Conservation (phyloP, 2,113 vertebrate genomes). For the Hemichromis elongatus region DNA sequence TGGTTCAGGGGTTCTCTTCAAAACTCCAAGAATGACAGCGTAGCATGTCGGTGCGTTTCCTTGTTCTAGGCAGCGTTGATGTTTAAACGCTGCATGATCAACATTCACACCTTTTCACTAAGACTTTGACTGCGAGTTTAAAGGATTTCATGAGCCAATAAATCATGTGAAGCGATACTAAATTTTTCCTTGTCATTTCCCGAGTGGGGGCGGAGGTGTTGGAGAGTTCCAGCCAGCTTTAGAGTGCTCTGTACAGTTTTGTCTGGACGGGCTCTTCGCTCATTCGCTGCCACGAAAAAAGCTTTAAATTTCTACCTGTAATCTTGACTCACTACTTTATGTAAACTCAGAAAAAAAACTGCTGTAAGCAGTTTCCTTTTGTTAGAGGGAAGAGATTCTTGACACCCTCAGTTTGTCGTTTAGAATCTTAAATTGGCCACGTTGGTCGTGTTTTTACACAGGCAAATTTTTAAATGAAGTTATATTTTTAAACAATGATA, state of each 20-base stretch:
- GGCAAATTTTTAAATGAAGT: too few relatives aligned
- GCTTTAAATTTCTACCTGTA: not conserved
- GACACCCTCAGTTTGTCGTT: not conserved
- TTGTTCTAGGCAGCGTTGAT: not conserved
- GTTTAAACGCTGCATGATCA: not conserved
- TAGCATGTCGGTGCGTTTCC: not conserved
- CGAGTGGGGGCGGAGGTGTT: slow-evolving; percentile 33
- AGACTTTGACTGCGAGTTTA: not conserved
- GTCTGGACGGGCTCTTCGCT: not conserved
- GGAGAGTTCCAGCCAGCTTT: not conserved
- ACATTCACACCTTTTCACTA: not conserved
- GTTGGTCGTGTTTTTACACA: not conserved
- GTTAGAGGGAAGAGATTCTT: accelerated
- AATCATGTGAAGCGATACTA: not conserved
- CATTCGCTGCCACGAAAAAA: not conserved
- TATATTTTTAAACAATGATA: not conserved
- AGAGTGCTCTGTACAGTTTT: not conserved
- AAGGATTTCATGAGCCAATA: not conserved
- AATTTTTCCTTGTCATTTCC: not conserved
- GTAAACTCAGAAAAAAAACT: not conserved
- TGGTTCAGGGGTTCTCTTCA: not conserved
- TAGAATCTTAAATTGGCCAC: not conserved
- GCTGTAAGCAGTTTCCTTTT: not conserved
- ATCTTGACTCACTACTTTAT: not conserved
- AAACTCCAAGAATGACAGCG: not conserved